Evolutionary conservation across 2,113 vertebrate genomes (phyloP), one percentile per base, ranked within the genome.

Genomic region (Tamias sibiricus): DNA sequence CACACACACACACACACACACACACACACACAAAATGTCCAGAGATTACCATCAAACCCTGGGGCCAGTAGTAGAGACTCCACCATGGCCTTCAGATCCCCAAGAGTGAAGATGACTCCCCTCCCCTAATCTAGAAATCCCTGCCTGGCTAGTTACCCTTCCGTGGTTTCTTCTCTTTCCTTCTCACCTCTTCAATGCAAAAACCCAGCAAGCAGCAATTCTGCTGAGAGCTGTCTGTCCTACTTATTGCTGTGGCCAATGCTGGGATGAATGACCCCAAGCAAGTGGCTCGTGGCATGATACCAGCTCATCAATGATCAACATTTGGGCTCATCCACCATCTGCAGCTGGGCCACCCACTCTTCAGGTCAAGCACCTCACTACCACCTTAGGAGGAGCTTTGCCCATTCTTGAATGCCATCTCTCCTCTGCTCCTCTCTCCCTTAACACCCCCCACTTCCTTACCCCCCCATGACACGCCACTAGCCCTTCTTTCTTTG

Each of bases 291-390:
- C 49, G 44, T 92, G 75, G 84, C 87, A 87, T 28, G 26, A 84
- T 80, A 49, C 71, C 92, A 87, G 80, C 49, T 95, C 87, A 94
- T 68, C 54, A 89, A 1, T n/a, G 49, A 64, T 11, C 52, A 93
- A 69, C 59, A 72, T 47, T 81, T 30, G 80, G 20, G 5, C 64
- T 62, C 75, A 90, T 68, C 66, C 57, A 90, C 72, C 75, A 87
- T 90, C 80, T 92, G 66, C 64, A 95, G 49, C 42, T 94, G 90
- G 87, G 69, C 77, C 42, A 90, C 20, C 16, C 52, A 40, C 47
- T 92, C 59, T 90, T 87, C 40, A 42, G 37, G 44, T 49, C 44
- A 69, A 85, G 81, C 66, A 80, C 49, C 84, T 95, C 90, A 87
- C 42, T 74, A 90, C 79, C 59, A 86, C 57, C 62, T 97, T 83